These are phyloP conservation scores for Micrasema longulum DNA, from an alignment of 1,140 invertebrate genomes.

Conservation along the genomic window DNA sequence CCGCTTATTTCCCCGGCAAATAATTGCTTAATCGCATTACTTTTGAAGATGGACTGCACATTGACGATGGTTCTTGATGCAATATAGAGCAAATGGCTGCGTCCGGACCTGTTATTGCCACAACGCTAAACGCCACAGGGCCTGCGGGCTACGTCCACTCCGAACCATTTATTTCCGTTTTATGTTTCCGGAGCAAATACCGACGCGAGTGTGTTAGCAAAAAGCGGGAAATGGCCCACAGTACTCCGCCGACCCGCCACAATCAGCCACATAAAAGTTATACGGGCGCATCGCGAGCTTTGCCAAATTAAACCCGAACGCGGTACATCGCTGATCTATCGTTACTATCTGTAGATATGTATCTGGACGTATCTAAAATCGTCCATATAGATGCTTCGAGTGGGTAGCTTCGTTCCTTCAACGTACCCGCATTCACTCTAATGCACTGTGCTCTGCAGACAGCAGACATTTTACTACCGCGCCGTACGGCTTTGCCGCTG, in stretches of 20 bases:
- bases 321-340: background rate
- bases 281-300: slow-evolving; percentile 40
- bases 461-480: too few species aligned
- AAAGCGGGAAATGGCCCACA: slow-evolving; percentile 21
- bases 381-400: too few species aligned
- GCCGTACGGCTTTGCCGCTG: too few species aligned
- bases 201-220: background rate
- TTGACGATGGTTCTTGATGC: slow-evolving; percentile 3
- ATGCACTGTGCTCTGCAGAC: too few species aligned
- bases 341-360: too few species aligned
- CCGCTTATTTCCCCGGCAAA: too few species aligned
- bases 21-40: too few species aligned
- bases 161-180: slow-evolving; percentile 32
- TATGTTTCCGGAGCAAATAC: slow-evolving; percentile 16
- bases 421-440: too few species aligned
- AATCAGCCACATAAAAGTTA: slow-evolving; percentile 43
- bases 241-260: slow-evolving; percentile 16
- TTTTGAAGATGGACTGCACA: too few species aligned
- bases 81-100: background rate
- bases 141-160: slow-evolving; percentile 11
- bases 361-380: too few species aligned
- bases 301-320: slow-evolving; percentile 45
- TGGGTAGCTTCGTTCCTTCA: too few species aligned
- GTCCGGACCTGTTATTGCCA: slow-evolving; percentile 16
- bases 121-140: slow-evolving; percentile 2